These are phyloP conservation scores for Formica selysi DNA, from an alignment of 1,140 invertebrate species.

Conservation along the genomic window DNA sequence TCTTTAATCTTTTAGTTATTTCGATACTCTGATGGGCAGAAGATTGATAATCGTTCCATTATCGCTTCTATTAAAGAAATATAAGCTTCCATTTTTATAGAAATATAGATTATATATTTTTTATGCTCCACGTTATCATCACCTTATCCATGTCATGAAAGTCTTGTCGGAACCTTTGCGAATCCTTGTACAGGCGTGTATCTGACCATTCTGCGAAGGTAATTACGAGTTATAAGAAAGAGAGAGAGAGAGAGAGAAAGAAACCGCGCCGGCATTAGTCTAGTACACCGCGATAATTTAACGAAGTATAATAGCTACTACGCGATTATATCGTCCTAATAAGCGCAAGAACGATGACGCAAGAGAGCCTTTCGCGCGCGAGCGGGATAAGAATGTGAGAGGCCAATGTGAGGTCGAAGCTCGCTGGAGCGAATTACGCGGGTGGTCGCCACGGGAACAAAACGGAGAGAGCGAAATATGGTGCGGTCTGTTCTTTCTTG, in stretches of 20 bases:
- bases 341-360: slow-evolving; percentile 80
- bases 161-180: not conserved
- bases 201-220: slow-evolving; percentile 80
- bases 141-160: not conserved
- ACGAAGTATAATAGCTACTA: slow-evolving; percentile 81
- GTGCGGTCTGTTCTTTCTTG: slow-evolving; percentile 35
- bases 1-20: not conserved
- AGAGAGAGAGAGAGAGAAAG: slow-evolving; percentile 50
- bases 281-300: slow-evolving; percentile 82
- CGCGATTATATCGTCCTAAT: slow-evolving; percentile 84
- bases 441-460: slow-evolving; percentile 16
- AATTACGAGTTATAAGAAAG: slow-evolving; percentile 81
- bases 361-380: slow-evolving; percentile 63
- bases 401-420: slow-evolving; percentile 62
- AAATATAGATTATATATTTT: not conserved
- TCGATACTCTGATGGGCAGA: not conserved
- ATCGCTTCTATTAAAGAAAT: not conserved
- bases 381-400: slow-evolving; percentile 60
- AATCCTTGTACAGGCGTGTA: slow-evolving; percentile 78
- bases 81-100: not conserved
- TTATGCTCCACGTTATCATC: too few relatives aligned
- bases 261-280: slow-evolving; percentile 64
- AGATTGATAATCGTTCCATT: not conserved
- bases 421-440: slow-evolving; percentile 44
- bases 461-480: slow-evolving; percentile 4